Percentiles rank a stretch among this genome's conserved stretches.
Conservation (phyloP, 2,888 invertebrate genomes). For the Diadegma fenestrale region DNA sequence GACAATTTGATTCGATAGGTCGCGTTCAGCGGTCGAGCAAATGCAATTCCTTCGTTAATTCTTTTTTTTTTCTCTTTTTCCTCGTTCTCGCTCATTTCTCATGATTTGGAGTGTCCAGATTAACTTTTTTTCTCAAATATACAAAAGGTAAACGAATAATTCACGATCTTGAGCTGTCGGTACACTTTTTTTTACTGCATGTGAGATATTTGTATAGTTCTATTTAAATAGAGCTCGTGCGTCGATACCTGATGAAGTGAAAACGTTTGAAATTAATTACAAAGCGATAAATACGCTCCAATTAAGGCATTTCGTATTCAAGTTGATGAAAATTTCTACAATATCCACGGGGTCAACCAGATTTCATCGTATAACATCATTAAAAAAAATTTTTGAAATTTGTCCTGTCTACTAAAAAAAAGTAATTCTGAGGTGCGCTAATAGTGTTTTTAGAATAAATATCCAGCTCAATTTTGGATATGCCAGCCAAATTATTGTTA, state of each 20-base stretch:
- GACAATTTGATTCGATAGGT: conserved; percentile 26
- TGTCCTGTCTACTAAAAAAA: too few relatives aligned
- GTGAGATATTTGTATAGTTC: neutral
- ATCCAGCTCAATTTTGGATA: too few relatives aligned
- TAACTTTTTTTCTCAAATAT: neutral
- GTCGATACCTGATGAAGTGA: neutral
- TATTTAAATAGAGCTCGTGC: too few relatives aligned
- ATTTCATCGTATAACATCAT: too few relatives aligned
- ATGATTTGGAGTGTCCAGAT: neutral
- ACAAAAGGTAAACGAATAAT: neutral
- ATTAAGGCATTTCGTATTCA: too few relatives aligned
- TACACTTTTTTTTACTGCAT: neutral
- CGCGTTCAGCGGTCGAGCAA: conserved; percentile 41
- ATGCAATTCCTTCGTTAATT: conserved; percentile 46
- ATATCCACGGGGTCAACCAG: too few relatives aligned
- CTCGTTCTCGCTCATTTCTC: neutral
- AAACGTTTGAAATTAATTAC: neutral
- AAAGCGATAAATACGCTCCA: too few relatives aligned
- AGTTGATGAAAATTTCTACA: too few relatives aligned
- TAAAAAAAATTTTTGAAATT: too few relatives aligned
- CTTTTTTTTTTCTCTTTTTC: neutral
- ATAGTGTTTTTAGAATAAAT: too few relatives aligned
- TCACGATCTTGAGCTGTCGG: neutral
- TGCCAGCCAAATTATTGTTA: too few relatives aligned
- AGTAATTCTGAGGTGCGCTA: too few relatives aligned